Evolutionary conservation across 2,113 vertebrate genomes (phyloP).

Genomic region (Chaenocephalus aceratus): DNA sequence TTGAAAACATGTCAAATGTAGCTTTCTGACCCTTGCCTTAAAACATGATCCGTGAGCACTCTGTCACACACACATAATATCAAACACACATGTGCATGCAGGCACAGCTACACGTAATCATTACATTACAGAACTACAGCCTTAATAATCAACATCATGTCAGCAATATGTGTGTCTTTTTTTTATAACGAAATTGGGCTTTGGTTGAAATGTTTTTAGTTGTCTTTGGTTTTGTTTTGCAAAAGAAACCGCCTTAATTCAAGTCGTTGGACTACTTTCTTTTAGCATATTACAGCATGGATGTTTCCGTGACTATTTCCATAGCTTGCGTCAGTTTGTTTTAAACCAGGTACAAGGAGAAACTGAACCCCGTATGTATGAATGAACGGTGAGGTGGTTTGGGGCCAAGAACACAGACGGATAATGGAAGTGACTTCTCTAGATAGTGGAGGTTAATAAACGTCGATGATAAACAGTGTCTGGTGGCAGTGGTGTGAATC

Average conservation of each 20-base stretch:
- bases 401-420: neutral
- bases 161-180: no score
- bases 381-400: neutral
- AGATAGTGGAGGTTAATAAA: conserved; percentile 38
- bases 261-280: neutral
- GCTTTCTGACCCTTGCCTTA: neutral
- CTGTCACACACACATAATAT: neutral
- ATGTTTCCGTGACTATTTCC: neutral
- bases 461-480: conserved; percentile 20
- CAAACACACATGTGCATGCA: neutral
- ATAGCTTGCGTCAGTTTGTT: neutral
- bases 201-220: neutral
- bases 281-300: neutral
- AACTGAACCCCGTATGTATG: neutral
- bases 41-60: neutral
- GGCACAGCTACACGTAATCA: neutral
- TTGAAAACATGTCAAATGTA: neutral
- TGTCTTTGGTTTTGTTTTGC: neutral
- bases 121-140: neutral
- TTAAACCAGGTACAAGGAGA: neutral
- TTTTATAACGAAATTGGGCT: no score
- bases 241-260: neutral
- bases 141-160: no score
- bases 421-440: conserved; percentile 18
- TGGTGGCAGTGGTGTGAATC: conserved; percentile 7